Evolutionary conservation across 2,113 vertebrate species (phyloP).

Genomic region (Sylvietta virens): DNA sequence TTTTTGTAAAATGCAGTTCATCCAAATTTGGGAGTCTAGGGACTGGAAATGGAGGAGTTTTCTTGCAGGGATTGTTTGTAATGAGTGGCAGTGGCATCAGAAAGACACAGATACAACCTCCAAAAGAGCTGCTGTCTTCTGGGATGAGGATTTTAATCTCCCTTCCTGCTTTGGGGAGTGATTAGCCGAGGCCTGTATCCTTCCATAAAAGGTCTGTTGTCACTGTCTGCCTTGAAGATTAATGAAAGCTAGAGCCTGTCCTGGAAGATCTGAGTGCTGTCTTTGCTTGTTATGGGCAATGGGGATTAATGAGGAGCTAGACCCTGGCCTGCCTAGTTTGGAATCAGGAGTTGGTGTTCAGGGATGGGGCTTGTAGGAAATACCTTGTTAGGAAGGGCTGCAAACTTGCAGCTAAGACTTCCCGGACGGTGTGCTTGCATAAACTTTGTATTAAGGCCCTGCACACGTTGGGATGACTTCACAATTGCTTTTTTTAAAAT

Average conservation of each 20-base stretch:
- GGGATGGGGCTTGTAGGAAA: not conserved
- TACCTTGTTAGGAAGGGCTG: slow-evolving; percentile 19
- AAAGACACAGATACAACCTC: not conserved
- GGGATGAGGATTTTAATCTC: not conserved
- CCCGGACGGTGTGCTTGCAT: not conserved
- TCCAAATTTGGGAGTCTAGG: not conserved
- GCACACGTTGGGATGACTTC: not conserved
- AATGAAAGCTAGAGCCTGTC: slow-evolving; percentile 13
- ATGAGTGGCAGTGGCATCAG: not conserved
- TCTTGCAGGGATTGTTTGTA: not conserved
- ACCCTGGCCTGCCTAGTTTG: not conserved
- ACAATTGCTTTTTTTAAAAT: not conserved
- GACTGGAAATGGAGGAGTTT: not conserved
- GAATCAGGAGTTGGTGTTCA: not conserved
- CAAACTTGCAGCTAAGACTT: not conserved
- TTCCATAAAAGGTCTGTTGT: slow-evolving; percentile 36
- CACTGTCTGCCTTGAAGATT: slow-evolving; percentile 23
- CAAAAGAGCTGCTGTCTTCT: not conserved
- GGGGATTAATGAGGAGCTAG: slow-evolving; percentile 19
- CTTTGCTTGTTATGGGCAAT: not conserved
- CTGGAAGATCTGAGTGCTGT: not conserved
- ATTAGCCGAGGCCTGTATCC: not conserved
- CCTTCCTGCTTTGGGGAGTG: not conserved
- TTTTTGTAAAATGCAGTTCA: not conserved
- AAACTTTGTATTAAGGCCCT: not conserved